These are phyloP conservation scores for Cepaea nemoralis DNA, from an alignment of 1,140 invertebrate species.

Conservation along the genomic window DNA sequence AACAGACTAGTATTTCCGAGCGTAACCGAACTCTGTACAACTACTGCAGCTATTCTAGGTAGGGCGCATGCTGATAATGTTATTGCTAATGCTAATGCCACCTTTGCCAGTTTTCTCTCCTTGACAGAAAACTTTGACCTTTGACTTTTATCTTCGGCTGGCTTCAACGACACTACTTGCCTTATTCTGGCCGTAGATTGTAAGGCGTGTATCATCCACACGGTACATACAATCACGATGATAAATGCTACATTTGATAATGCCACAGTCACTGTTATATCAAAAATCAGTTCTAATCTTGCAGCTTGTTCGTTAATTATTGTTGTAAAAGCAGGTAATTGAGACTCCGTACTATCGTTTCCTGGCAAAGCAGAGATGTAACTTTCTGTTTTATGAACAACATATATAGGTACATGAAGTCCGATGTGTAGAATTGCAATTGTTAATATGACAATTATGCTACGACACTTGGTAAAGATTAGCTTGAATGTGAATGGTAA, in stretches of 20 bases:
- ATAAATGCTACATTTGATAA: not conserved
- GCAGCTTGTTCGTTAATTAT: not conserved
- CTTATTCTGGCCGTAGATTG: not conserved
- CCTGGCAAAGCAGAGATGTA: too few species aligned
- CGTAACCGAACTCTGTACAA: not conserved
- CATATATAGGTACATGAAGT: not conserved
- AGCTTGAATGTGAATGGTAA: not conserved
- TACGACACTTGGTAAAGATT: not conserved
- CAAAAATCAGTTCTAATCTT: not conserved
- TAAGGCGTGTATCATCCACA: not conserved
- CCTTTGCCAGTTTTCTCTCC: not conserved
- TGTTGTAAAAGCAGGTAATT: not conserved
- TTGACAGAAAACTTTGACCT: not conserved
- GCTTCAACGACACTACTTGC: not conserved
- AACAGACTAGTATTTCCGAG: not conserved
- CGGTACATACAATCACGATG: not conserved
- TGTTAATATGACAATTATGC: not conserved
- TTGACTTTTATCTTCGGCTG: not conserved
- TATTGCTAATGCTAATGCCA: not conserved
- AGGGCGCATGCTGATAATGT: not conserved
- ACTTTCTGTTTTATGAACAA: not conserved
- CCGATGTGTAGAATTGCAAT: not conserved
- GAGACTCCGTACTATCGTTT: not conserved
- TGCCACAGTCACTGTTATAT: not conserved
- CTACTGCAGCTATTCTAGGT: not conserved